Conservation (phyloP, 2,888 invertebrate species). For the Eledona agricola region DNA sequence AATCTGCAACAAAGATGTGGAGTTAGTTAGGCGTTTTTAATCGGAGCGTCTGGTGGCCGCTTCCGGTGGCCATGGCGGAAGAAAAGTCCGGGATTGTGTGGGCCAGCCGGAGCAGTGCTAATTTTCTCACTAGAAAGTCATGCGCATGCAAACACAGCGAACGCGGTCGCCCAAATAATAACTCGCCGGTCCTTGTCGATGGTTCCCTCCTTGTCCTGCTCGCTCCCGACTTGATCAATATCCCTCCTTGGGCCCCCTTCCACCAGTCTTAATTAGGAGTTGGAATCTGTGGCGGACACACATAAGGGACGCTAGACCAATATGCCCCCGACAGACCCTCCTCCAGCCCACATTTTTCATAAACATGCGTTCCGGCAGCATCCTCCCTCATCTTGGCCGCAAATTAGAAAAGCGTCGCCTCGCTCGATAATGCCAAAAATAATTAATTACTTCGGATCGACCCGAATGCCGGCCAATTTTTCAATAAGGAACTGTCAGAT, state of each 20-base stretch:
- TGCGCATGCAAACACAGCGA: constrained; percentile 59
- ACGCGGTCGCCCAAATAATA: constrained; percentile 63
- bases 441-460: constrained; percentile 76
- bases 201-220: constrained; percentile 50
- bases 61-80: too few relatives aligned
- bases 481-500: constrained; percentile 65
- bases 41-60: constrained; percentile 5
- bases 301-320: constrained; percentile 64
- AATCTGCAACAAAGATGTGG: constrained; percentile 54
- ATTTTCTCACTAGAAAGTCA: constrained; percentile 57
- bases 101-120: constrained; percentile 50
- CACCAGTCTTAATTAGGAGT: constrained; percentile 86
- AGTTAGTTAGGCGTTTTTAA: constrained; percentile 13
- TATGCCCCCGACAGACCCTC: constrained; percentile 52
- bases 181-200: constrained; percentile 57
- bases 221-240: constrained; percentile 63
- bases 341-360: constrained; percentile 7
- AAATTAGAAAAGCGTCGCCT: constrained; percentile 41
- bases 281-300: constrained; percentile 86
- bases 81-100: too few relatives aligned
- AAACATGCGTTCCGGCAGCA: constrained; percentile 1
- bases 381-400: neutral
- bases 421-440: constrained; percentile 77
- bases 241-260: constrained; percentile 62
- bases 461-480: constrained; percentile 71